Conservation (phyloP, 2,888 invertebrate species). For the Scaptomyza reducta region DNA sequence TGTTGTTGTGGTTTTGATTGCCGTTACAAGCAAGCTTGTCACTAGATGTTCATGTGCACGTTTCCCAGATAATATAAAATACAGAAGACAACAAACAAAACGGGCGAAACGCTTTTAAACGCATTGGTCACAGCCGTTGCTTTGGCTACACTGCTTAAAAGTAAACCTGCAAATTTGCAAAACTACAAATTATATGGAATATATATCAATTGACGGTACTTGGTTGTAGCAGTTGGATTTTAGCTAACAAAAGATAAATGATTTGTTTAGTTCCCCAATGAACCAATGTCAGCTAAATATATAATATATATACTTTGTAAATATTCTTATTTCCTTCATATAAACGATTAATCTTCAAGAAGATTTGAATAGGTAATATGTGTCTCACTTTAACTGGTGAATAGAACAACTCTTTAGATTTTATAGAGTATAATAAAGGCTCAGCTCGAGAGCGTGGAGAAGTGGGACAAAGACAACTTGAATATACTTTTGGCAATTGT, state of each 20-base stretch:
- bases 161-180: background rate
- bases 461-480: slow-evolving; percentile 37
- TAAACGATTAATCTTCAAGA: no score
- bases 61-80: slow-evolving; percentile 38
- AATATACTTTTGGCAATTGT: slow-evolving; percentile 35
- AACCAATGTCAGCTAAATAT: no score
- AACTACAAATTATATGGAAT: background rate
- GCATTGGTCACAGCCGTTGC: slow-evolving; percentile 9
- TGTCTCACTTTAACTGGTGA: no score
- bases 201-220: background rate
- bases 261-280: no score
- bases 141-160: slow-evolving; percentile 17
- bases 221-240: background rate
- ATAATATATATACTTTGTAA: no score
- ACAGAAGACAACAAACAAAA: slow-evolving; percentile 8
- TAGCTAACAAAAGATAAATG: no score
- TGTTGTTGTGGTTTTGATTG: slow-evolving; percentile 18
- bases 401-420: background rate
- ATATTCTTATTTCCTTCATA: no score
- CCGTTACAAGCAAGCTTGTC: slow-evolving; percentile 9
- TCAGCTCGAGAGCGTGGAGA: slow-evolving; percentile 2
- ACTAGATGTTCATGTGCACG: slow-evolving; percentile 43
- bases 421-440: slow-evolving; percentile 13
- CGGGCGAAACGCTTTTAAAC: background rate
- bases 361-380: no score